Evolutionary conservation across 2,797 vertebrate species (phyloP).

Genomic region (Synaphobranchus kaupii): DNA sequence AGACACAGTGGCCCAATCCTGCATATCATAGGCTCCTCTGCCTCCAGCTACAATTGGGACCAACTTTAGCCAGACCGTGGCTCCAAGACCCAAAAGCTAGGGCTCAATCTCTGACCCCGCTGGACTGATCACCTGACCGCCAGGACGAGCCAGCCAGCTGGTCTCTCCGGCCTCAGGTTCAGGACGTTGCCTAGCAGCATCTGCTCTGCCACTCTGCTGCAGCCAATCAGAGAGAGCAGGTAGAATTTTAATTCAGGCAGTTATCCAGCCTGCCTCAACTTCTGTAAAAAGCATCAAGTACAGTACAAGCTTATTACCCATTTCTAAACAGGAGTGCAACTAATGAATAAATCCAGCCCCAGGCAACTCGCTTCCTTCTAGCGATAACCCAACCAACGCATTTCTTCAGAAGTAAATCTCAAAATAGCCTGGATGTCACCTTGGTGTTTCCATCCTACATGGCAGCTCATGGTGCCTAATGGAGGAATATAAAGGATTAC

Average conservation of each 20-base stretch:
- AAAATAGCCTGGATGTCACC: not conserved
- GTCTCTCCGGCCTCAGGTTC: not conserved
- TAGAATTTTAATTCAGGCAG: not conserved
- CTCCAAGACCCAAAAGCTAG: conserved; percentile 9
- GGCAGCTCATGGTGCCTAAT: not conserved
- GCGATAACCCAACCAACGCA: not conserved
- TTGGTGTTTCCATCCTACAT: not conserved
- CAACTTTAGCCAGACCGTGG: not conserved
- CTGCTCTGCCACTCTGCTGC: not conserved
- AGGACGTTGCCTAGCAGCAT: not conserved
- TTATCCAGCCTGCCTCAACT: conserved; percentile 1
- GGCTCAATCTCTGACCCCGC: not conserved
- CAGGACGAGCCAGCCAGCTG: not conserved
- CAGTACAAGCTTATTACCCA: not conserved
- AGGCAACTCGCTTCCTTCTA: not conserved
- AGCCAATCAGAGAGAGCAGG: not conserved
- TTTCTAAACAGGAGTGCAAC: conserved; percentile 7
- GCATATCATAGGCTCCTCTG: not conserved
- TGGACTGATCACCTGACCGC: not conserved
- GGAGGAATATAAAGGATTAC: not conserved
- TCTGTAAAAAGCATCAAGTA: conserved; percentile 4
- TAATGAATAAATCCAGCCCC: not conserved
- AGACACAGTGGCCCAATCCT: not conserved
- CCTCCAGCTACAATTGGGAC: not conserved
- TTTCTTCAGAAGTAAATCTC: not conserved